phyloP scores from a whole-genome alignment of 2,797 vertebrate genomes.

The Neosilurus hyrtlii region DNA sequence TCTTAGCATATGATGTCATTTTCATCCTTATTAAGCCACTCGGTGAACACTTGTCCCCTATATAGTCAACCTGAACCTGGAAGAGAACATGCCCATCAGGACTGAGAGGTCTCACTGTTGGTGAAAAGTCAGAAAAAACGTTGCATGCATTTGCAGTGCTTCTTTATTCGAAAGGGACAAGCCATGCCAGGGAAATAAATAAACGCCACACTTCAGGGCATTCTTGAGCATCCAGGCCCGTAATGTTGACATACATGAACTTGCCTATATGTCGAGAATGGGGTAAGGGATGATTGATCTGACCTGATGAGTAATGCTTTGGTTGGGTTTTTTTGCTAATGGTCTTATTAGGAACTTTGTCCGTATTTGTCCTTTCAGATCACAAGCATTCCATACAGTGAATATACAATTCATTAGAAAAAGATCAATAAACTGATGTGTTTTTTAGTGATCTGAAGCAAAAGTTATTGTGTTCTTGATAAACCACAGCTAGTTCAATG shows the following conservation, averaged over 20 bases:
- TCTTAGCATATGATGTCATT: background rate
- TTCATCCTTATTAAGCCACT: background rate
- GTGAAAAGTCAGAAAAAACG: background rate
- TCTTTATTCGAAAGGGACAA: background rate
- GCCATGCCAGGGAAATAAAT: background rate
- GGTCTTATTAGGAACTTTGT: background rate
- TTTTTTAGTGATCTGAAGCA: background rate
- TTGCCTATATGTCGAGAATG: background rate
- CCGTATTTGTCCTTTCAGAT: background rate
- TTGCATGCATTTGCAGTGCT: background rate
- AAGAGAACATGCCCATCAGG: background rate
- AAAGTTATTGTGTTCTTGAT: background rate
- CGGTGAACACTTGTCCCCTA: no score
- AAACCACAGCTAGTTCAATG: background rate
- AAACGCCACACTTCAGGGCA: no score
- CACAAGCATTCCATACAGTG: no score
- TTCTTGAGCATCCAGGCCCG: background rate
- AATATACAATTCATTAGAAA: no score
- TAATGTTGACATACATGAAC: background rate
- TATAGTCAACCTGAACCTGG: background rate
- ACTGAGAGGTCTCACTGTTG: background rate
- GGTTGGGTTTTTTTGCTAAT: background rate
- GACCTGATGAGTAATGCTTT: background rate
- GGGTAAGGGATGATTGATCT: background rate
- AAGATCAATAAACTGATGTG: background rate